Evolutionary conservation across 2,113 vertebrate genomes (phyloP), one percentile per base, ranked within the genome.

Genomic region (Sula dactylatra): DNA sequence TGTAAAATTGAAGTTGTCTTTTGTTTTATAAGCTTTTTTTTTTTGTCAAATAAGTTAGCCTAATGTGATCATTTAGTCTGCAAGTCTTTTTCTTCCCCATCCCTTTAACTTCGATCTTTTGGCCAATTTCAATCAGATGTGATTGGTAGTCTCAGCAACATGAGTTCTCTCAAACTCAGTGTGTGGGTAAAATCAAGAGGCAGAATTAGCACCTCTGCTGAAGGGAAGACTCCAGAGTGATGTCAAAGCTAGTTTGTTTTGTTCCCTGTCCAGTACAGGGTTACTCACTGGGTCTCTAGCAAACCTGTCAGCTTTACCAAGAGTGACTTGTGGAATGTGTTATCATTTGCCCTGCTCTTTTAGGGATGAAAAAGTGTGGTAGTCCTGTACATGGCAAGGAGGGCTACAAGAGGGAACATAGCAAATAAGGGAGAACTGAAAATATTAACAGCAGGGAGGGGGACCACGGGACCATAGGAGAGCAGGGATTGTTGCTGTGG

Each of bases 121-220:
- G 13, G 4, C 25, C 22, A 59, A 0, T 90, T 82, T 79, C 61
- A 32, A 1, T 76, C 16, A 47, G 18, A 25, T 42, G 15, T 49
- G n/a, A 14, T n/a, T 66, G 6, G 9, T 56, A 16, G 8, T 76
- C 16, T 87, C 45, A 74, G 73, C 55, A 82, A 5, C 0, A 0
- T 16, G 49, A 70, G 9, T 90, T 84, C 58, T 90, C 27, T 49
- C 24, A 36, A 67, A 40, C 29, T 82, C n/a, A 36, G 21, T 47
- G 26, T 74, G 38, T 86, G 56, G 19, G 8, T 77, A 72, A 91
- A 91, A 66, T 47, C 17, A 59, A 65, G 52, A 82, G 62, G 13
- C 19, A 42, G 54, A 84, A 65, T 66, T 74, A 55, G 8, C 29
- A 32, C 16, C 13, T 78, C 47, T 69, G 0, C 59, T 90, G 42